Conservation (phyloP, 2,888 invertebrate species). For the Pristionchus japonicus region DNA sequence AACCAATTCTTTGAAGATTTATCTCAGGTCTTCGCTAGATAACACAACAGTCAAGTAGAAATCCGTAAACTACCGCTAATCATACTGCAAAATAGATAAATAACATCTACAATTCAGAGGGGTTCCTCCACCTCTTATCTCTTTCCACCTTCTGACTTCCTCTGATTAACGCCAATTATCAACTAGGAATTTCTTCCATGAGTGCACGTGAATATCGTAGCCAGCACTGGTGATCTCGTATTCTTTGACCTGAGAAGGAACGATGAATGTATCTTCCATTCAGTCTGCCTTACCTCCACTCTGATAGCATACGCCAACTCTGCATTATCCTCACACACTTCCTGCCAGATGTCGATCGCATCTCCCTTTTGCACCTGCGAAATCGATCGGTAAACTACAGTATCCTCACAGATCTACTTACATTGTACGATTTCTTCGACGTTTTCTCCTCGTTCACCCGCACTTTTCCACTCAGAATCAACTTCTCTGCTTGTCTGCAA, state of each 20-base stretch:
- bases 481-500: conserved; percentile 65
- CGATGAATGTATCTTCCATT: background rate
- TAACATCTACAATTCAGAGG: background rate
- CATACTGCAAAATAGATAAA: background rate
- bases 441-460: conserved; percentile 65
- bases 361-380: conserved; percentile 62
- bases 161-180: conserved; percentile 59
- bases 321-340: conserved; percentile 60
- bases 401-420: conserved; percentile 46
- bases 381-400: background rate
- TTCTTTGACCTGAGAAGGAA: conserved; percentile 54
- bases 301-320: conserved; percentile 62
- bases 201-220: conserved; percentile 60
- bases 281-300: conserved; percentile 52
- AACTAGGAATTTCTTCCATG: conserved; percentile 63
- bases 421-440: conserved; percentile 69
- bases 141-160: background rate
- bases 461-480: conserved; percentile 62
- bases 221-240: conserved; percentile 63
- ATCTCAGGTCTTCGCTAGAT: background rate
- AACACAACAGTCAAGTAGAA: background rate
- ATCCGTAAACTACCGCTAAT: background rate
- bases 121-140: background rate
- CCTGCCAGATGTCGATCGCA: conserved; percentile 63
- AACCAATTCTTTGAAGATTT: background rate